A percentile compares a stretch with the other conserved stretches of the same genome.
Conservation (phyloP, 2,888 invertebrate genomes). For the Argyresthia goedartella region DNA sequence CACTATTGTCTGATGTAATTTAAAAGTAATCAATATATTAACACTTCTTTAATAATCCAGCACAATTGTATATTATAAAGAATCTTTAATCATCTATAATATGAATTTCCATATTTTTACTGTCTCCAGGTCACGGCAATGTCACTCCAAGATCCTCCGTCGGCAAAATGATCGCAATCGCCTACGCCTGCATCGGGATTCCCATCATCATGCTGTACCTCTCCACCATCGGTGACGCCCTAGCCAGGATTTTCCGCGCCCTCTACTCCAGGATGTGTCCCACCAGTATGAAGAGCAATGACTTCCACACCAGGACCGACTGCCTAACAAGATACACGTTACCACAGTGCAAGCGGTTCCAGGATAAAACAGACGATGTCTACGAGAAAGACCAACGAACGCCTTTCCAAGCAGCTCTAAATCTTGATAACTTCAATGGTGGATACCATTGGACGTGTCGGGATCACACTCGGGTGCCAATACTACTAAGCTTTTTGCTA, state of each 20-base stretch:
- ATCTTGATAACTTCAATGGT: conserved; percentile 46
- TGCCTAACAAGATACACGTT: conserved; percentile 19
- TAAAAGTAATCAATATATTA: too few species aligned
- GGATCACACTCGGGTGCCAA: conserved; percentile 84
- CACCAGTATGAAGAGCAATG: conserved; percentile 24
- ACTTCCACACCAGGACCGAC: conserved; percentile 19
- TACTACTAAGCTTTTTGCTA: conserved; percentile 86
- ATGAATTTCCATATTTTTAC: conserved; percentile 5
- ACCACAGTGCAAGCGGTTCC: conserved; percentile 23
- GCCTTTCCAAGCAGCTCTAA: conserved; percentile 57
- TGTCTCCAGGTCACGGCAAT: conserved; percentile 82
- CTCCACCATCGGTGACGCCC: conserved; percentile 87
- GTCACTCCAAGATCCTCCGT: conserved; percentile 84
- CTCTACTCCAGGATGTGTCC: conserved; percentile 73
- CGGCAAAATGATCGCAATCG: conserved; percentile 85
- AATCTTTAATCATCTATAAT: too few species aligned
- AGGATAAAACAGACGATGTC: conserved; percentile 24
- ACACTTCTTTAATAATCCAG: too few species aligned
- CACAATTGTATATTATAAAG: too few species aligned
- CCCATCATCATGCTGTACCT: conserved; percentile 90
- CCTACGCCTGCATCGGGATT: conserved; percentile 88
- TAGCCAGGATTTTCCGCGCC: conserved; percentile 83
- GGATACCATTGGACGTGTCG: conserved; percentile 58
- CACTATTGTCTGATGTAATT: too few species aligned
- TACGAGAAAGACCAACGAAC: conserved; percentile 27